Percentiles rank a stretch among this genome's conserved stretches.
Conservation (phyloP, 1,140 invertebrate species). For the Drosophila persimilis region DNA sequence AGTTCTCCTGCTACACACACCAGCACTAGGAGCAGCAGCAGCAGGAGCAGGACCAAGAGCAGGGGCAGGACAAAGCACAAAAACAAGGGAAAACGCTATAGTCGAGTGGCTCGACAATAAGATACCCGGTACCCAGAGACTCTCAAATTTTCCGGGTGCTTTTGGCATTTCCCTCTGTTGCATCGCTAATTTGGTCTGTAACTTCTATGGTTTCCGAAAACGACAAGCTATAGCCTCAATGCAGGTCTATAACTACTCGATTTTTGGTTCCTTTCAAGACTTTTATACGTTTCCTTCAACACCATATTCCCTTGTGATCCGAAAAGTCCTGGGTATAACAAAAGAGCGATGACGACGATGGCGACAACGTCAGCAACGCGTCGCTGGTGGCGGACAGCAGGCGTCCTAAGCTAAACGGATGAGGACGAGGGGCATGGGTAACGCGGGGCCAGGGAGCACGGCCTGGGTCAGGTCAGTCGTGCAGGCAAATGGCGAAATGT, state of each 20-base stretch:
- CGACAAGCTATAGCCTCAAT: no score
- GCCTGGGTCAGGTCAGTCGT: conserved; percentile 43
- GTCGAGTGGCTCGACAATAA: no score
- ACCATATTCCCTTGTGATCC: neutral
- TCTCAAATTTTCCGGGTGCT: no score
- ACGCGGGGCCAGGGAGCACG: neutral
- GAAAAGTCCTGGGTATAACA: conserved; percentile 20
- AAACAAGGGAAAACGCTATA: no score
- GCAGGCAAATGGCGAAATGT: conserved; percentile 62
- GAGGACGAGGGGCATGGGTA: neutral
- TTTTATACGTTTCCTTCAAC: no score
- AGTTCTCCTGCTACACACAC: conserved; percentile 47
- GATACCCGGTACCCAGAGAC: no score
- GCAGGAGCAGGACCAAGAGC: conserved; percentile 23
- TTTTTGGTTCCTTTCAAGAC: no score
- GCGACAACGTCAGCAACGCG: conserved; percentile 49
- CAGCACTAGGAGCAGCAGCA: conserved; percentile 15
- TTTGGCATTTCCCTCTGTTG: no score
- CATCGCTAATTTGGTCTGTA: no score
- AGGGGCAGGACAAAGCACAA: conserved; percentile 8
- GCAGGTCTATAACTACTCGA: no score
- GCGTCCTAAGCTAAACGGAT: conserved; percentile 25
- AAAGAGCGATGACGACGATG: conserved; percentile 45
- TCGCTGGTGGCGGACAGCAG: conserved; percentile 43
- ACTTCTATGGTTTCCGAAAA: no score